Conservation (phyloP, 2,888 invertebrate genomes). For the Biston stratarius region DNA sequence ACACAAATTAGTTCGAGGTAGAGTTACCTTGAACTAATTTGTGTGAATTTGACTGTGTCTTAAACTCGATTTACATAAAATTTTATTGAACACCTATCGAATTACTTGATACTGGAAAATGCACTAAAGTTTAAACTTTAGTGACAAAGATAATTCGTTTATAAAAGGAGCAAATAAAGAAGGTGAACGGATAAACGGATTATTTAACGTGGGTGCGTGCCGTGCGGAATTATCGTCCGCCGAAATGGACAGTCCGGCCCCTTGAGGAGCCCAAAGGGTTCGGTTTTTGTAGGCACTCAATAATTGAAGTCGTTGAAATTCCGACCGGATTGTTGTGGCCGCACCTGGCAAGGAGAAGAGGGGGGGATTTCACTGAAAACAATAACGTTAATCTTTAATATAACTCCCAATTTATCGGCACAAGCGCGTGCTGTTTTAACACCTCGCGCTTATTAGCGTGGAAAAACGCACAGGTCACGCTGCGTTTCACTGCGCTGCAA, state of each 20-base stretch:
- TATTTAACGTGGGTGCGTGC: slow-evolving; percentile 72
- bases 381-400: slow-evolving; percentile 84
- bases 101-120: background rate
- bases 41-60: too few relatives aligned
- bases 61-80: too few relatives aligned
- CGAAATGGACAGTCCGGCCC: slow-evolving; percentile 81
- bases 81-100: too few relatives aligned
- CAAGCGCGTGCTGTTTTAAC: slow-evolving; percentile 76
- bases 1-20: too few relatives aligned
- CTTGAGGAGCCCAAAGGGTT: slow-evolving; percentile 81
- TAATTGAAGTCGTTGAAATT: slow-evolving; percentile 86
- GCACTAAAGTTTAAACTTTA: slow-evolving; percentile 15
- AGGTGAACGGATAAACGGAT: slow-evolving; percentile 63
- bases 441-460: slow-evolving; percentile 73
- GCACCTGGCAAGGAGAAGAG: slow-evolving; percentile 62
- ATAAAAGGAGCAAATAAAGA: slow-evolving; percentile 57
- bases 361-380: slow-evolving; percentile 72
- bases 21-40: too few relatives aligned
- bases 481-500: slow-evolving; percentile 74
- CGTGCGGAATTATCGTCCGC: slow-evolving; percentile 74
- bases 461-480: slow-evolving; percentile 60
- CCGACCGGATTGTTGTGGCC: slow-evolving; percentile 79
- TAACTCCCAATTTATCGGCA: slow-evolving; percentile 83
- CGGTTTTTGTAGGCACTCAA: slow-evolving; percentile 81
- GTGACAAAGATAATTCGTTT: slow-evolving; percentile 37